Conservation (phyloP, 2,797 vertebrate genomes). For the Dermochelys coriacea region DNA sequence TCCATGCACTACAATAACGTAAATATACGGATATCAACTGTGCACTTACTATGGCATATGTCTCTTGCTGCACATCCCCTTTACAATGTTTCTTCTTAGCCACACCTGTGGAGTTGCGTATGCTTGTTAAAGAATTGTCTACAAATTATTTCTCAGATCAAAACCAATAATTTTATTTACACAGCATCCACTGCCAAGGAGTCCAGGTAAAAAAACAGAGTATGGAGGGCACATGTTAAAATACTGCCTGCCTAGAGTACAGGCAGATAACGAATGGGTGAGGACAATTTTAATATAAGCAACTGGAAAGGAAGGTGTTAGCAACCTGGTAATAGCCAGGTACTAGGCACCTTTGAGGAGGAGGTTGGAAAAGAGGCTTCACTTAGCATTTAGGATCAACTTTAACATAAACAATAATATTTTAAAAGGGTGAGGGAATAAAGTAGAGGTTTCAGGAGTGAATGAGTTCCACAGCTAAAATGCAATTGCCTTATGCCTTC, state of each 20-base stretch:
- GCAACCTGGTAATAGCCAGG: no score
- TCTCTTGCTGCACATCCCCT: neutral
- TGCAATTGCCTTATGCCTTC: no score
- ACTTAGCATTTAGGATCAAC: no score
- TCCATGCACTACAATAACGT: neutral
- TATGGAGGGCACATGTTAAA: neutral
- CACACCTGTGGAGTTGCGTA: neutral
- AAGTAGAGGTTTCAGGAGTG: neutral
- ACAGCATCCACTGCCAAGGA: neutral
- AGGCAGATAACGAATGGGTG: no score
- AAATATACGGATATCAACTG: neutral
- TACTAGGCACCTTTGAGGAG: no score
- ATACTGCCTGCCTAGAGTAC: neutral
- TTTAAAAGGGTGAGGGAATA: no score
- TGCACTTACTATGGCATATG: neutral
- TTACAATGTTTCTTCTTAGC: neutral
- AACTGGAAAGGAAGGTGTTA: no score
- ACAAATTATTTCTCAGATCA: neutral
- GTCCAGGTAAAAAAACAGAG: neutral
- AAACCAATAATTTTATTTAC: neutral
- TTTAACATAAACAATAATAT: no score
- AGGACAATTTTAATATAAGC: no score
- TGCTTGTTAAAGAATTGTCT: neutral
- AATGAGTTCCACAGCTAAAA: no score
- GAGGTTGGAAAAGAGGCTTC: no score